phyloP scores from a whole-genome alignment of 2,113 vertebrate genomes.

The Merops nubicus region DNA sequence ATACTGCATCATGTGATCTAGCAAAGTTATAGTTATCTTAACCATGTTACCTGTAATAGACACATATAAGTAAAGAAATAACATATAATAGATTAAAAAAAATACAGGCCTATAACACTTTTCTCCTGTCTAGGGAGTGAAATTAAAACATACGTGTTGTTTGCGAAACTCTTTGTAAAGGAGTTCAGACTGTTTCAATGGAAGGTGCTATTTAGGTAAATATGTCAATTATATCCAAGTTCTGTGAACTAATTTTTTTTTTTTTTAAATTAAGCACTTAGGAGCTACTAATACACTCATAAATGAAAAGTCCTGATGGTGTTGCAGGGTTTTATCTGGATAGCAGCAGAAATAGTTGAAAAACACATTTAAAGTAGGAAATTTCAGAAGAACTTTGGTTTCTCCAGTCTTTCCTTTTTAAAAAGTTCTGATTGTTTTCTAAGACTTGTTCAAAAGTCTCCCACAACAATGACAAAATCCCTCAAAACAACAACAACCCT shows the following conservation, averaged over 20 bases:
- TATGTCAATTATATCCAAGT: not conserved
- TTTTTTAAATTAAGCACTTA: not conserved
- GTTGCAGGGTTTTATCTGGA: not conserved
- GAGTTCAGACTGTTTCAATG: not conserved
- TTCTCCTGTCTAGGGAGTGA: not conserved
- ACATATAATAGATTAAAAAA: not conserved
- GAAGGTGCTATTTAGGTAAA: not conserved
- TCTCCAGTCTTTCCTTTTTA: not conserved
- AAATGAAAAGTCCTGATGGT: not conserved
- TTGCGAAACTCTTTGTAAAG: not conserved
- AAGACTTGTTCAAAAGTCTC: not conserved
- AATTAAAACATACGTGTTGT: not conserved
- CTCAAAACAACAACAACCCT: fast-evolving
- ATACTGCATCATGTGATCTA: not conserved
- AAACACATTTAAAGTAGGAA: not conserved
- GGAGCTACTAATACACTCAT: not conserved
- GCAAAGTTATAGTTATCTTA: not conserved
- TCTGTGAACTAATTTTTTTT: not conserved
- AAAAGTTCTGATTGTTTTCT: not conserved
- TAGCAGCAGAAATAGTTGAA: not conserved
- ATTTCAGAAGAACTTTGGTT: not conserved
- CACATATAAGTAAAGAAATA: not conserved
- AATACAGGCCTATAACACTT: not conserved
- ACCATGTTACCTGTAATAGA: not conserved
- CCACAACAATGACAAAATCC: too few species aligned